Base-by-base conservation (phyloP, 2,888 invertebrate species). In the Microctonus hyperodae region DNA sequence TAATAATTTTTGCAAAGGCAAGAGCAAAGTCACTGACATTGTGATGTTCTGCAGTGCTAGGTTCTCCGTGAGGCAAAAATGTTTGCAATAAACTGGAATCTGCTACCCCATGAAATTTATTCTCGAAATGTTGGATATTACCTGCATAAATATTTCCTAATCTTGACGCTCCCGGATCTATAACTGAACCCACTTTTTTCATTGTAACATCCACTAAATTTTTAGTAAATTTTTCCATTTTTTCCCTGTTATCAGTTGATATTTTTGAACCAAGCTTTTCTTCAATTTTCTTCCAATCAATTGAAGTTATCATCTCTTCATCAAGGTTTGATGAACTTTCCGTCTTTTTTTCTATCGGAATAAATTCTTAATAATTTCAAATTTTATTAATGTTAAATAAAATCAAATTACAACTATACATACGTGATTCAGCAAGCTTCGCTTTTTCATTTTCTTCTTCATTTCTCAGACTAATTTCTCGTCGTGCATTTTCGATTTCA, bases 1-100 rank as follows among this genome's bases (percentile, higher is more conserved):
- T 53, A n/a, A 74, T 69, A n/a, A 72, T 68, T 11, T 67, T 69
- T 28, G 72, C 60, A 35, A 74, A 71, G 13, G 70, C 69, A 20
- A 64, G 59, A 9, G 72, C 70, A 48, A 73, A 72, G 65, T 66
- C 66, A 25, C 48, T 35, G 64, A 73, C 60, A 4, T 65, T 72
- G 13, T 56, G 59, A 13, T 70, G 67, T 48, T 53, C 64, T n/a
- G n/a, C n/a, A 22, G 61, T 61, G 31, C 48, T 40, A 23, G 9
- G 20, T n/a, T 64, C 33, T 62, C 70, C 60, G 10, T 72, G 64
- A 20, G 55, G 60, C 2, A 51, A 22, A 73, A 70, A 33, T 70
- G 51, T 4, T 11, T 57, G 50, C 62, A 57, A 22, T 56, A 59
- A 60, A 55, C 64, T 16, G 9, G n/a, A 35, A 31, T 11, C 16